Conservation (phyloP, 2,797 vertebrate species). For the Oryzias dopingdopingensis region DNA sequence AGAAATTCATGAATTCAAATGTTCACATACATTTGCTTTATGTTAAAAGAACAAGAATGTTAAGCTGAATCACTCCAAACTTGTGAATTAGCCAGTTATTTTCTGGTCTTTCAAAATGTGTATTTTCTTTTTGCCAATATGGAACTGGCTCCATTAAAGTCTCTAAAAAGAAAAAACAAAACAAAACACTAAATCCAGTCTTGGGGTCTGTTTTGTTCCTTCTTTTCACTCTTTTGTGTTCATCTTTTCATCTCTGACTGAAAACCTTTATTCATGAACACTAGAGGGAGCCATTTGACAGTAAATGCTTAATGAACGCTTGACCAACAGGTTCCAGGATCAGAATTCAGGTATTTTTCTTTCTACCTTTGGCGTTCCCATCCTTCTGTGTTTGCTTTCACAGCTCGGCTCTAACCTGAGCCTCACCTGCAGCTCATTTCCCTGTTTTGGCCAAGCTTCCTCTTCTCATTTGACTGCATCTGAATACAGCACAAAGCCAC, state of each 20-base stretch:
- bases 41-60: no score
- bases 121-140: no score
- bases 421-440: slow-evolving; percentile 71
- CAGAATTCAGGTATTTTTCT: slow-evolving; percentile 1
- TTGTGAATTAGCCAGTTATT: no score
- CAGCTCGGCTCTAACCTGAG: slow-evolving; percentile 36
- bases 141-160: no score
- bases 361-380: neutral
- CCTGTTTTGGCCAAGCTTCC: slow-evolving; percentile 60
- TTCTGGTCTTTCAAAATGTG: no score
- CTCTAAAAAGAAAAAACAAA: no score
- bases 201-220: no score
- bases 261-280: slow-evolving; percentile 26
- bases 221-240: no score
- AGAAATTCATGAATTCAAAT: no score
- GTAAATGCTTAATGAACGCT: slow-evolving; percentile 38
- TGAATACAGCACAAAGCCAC: slow-evolving; percentile 43
- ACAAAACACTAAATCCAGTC: no score
- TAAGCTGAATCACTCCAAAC: no score
- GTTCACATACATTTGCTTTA: no score
- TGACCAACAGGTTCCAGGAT: neutral
- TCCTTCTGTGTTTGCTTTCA: slow-evolving; percentile 14
- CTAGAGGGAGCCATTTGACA: slow-evolving; percentile 62
- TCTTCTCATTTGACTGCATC: slow-evolving; percentile 66
- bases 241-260: neutral